Evolutionary conservation across 2,797 vertebrate species (phyloP), one percentile per base, ranked within the genome.

Genomic region (Vespertilio murinus): DNA sequence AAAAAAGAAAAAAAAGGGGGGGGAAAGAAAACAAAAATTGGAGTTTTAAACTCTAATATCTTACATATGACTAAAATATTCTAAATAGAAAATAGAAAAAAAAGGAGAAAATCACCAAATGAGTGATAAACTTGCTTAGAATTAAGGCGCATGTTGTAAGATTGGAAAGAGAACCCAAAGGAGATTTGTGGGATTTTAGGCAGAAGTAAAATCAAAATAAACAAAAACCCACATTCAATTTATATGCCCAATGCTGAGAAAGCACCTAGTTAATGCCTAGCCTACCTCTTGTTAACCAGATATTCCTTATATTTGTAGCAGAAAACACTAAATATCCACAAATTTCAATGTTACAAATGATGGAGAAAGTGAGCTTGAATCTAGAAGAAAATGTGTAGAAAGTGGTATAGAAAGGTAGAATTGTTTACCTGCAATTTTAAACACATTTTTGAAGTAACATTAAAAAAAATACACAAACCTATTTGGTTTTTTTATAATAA

Each of bases 401-500:
- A 82, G 77, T 93, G 9, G 14, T 45, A 91, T 79, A 82, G 47
- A 93, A 93, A 90, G 82, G 59, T 71, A 92, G 61, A 82, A 75
- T 77, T 28, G 3, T 91, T 30, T 95, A 22, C 13, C 85, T 90
- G 45, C 3, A 94, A 92, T 86, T 84, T 74, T 95, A 93, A 97
- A 78, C 35, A 97, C 71, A 54, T 96, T 97, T 92, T 65, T 93
- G 82, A 35, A 86, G 75, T 81, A 80, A 49, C 64, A 65, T 3
- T 54, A 18, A 28, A 54, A 42, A 90, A 82, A 42, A 42, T 2
- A 69, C 61, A 69, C 61, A 83, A 69, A 13, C 3, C 45, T 93
- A 77, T 83, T 40, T 79, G 80, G 16, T 97, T 98, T 97, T 97
- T 96, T 97, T 83, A 97, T 96, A 94, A 59, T 95, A 97, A 98